phyloP scores from a whole-genome alignment of 2,888 invertebrate genomes.

The Amiota communis region DNA sequence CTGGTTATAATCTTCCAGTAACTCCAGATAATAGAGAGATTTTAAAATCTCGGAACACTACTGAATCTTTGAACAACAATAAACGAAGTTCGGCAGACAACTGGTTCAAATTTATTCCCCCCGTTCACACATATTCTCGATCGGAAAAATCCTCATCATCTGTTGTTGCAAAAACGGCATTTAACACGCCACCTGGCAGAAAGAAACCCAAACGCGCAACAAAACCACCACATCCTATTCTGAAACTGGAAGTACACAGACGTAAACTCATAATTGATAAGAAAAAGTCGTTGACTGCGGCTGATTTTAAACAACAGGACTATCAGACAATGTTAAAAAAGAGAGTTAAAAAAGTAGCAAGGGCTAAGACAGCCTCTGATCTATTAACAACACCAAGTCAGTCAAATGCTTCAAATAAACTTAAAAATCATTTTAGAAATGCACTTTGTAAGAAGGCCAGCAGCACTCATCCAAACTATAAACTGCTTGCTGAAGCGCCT shows the following conservation, averaged over 20 bases:
- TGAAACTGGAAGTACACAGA: constrained; percentile 51
- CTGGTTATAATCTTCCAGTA: constrained; percentile 31
- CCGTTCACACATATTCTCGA: constrained; percentile 62
- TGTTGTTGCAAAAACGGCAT: neutral
- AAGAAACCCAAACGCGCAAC: constrained; percentile 40
- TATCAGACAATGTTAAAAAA: constrained; percentile 8
- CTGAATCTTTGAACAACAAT: neutral
- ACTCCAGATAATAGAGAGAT: constrained; percentile 29
- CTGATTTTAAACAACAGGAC: constrained; percentile 36
- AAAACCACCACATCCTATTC: constrained; percentile 47
- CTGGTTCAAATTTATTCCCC: constrained; percentile 58
- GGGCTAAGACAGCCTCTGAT: constrained; percentile 65
- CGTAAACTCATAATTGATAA: constrained; percentile 62
- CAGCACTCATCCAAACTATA: constrained; percentile 48
- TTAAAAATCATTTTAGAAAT: constrained; percentile 45
- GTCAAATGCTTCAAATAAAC: constrained; percentile 15
- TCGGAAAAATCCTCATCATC: too few relatives aligned
- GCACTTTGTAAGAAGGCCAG: constrained; percentile 51
- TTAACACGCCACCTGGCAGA: constrained; percentile 40
- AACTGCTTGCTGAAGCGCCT: constrained; percentile 43
- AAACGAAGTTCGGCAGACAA: constrained; percentile 32
- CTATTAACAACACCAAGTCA: constrained; percentile 58
- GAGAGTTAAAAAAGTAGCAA: constrained; percentile 42
- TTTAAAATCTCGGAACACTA: too few relatives aligned
- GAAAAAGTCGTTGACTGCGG: constrained; percentile 47